Conservation (phyloP, 2,113 vertebrate species). For the Vicugna pacos region DNA sequence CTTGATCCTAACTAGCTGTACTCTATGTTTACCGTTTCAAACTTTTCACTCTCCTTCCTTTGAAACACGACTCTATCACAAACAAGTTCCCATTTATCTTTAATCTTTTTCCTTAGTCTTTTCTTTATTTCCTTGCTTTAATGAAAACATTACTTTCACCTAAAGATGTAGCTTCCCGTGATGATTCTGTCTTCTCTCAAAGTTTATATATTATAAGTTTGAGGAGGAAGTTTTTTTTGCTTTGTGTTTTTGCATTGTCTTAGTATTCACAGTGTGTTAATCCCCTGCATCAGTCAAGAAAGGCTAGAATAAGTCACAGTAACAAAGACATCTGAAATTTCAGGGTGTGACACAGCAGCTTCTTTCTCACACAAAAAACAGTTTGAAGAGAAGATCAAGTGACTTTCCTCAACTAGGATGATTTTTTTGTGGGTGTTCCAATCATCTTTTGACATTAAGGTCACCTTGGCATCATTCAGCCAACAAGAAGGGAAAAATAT, state of each 20-base stretch:
- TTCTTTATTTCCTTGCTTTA: neutral
- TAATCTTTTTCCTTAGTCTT: neutral
- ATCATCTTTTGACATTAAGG: neutral
- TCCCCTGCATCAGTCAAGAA: neutral
- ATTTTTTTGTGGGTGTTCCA: neutral
- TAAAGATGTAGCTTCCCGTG: neutral
- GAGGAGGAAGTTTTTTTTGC: neutral
- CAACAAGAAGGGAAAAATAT: neutral
- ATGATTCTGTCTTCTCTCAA: neutral
- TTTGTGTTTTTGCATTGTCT: neutral
- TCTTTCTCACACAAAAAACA: neutral
- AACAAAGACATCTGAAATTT: neutral
- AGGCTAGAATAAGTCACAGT: neutral
- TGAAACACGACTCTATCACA: neutral
- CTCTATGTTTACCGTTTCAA: neutral
- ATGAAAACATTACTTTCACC: neutral
- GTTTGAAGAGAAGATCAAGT: neutral
- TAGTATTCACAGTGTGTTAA: neutral
- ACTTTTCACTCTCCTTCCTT: neutral
- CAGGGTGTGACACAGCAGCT: neutral
- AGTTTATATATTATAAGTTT: neutral
- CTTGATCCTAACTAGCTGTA: neutral
- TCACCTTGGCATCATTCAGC: neutral
- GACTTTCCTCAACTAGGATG: neutral
- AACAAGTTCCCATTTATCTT: neutral